Conservation (phyloP, 2,113 vertebrate species). For the Microcebus ravelobensis region DNA sequence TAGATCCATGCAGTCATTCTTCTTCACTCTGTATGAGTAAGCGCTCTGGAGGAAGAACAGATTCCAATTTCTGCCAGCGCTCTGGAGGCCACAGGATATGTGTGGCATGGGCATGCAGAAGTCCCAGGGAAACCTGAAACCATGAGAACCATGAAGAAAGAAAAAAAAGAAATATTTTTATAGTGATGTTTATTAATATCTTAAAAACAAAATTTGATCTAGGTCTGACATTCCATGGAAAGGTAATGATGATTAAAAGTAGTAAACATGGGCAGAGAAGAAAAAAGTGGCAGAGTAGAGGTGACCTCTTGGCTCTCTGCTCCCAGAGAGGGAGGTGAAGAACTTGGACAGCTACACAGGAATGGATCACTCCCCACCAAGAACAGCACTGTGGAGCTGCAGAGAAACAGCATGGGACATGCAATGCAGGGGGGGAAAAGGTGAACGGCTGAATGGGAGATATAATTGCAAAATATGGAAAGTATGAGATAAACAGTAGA, state of each 20-base stretch:
- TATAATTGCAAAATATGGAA: no score
- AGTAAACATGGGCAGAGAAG: not conserved
- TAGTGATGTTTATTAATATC: not conserved
- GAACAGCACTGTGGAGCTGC: no score
- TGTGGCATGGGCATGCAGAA: constrained; percentile 87
- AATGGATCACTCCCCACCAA: no score
- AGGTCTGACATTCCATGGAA: not conserved
- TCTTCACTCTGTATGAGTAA: constrained; percentile 73
- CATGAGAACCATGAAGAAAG: constrained; percentile 47
- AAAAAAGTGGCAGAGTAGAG: no score
- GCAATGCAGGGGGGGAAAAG: no score
- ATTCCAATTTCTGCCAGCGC: constrained; percentile 87
- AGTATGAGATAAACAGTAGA: no score
- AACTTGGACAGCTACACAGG: no score
- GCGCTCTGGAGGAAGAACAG: constrained; percentile 82
- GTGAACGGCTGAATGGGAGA: no score
- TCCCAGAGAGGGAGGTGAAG: no score
- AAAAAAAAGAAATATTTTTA: not conserved
- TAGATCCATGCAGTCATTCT: not conserved
- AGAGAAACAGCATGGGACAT: no score
- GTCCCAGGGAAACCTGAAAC: constrained; percentile 87
- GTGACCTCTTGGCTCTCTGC: no score
- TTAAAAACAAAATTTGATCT: not conserved
- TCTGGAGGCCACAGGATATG: constrained; percentile 89
- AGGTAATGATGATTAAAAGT: not conserved